Percentiles rank a stretch among this genome's conserved stretches.
phyloP scores from a whole-genome alignment of 1,140 invertebrate species.

The Bombus difficillimus region DNA sequence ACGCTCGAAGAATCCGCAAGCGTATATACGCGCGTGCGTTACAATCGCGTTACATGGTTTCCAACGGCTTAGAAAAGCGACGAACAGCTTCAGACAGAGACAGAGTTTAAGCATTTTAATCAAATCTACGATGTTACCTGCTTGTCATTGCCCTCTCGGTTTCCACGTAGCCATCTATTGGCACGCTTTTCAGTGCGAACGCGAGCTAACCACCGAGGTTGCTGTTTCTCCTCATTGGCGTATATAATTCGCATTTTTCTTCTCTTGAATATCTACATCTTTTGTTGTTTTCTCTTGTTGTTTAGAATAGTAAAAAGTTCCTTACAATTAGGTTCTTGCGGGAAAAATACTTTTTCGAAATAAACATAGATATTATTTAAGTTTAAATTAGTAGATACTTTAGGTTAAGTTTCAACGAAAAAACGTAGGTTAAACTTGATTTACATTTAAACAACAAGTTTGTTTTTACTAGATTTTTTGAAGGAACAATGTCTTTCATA shows the following conservation, averaged over 20 bases:
- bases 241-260: neutral
- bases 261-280: neutral
- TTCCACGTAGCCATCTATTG: neutral
- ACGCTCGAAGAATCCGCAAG: slow-evolving; percentile 55
- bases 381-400: too few relatives aligned
- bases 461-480: too few relatives aligned
- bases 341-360: too few relatives aligned
- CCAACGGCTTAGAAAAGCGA: slow-evolving; percentile 38
- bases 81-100: neutral
- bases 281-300: neutral
- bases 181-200: slow-evolving; percentile 34
- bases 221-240: neutral
- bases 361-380: too few relatives aligned
- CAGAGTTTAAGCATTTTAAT: slow-evolving; percentile 54
- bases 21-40: slow-evolving; percentile 25
- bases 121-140: slow-evolving; percentile 50
- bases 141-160: slow-evolving; percentile 51
- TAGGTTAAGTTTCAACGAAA: too few relatives aligned
- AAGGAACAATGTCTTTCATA: too few relatives aligned
- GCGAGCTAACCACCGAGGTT: neutral
- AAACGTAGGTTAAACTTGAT: too few relatives aligned
- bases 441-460: too few relatives aligned
- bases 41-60: slow-evolving; percentile 56
- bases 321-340: neutral
- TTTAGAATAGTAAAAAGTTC: neutral